Conservation (phyloP, 64 coral and sea anemone species). For the Dendronephthya gigantea region DNA sequence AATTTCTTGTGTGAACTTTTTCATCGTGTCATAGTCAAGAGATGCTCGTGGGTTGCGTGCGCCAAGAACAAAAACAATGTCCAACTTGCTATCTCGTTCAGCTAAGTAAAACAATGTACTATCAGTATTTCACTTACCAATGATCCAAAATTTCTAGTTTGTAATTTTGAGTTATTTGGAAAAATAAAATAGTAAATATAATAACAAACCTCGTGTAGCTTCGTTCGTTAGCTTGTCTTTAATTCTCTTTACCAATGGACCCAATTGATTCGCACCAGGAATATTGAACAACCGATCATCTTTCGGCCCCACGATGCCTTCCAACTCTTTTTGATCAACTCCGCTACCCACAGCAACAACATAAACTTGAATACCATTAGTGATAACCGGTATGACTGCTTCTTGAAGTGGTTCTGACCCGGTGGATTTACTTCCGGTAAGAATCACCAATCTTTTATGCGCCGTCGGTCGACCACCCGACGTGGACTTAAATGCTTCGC, state of each 20-base stretch:
- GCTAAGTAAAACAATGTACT: neutral
- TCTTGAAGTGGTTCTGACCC: neutral
- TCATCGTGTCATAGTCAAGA: neutral
- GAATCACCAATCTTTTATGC: neutral
- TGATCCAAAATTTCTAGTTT: too few relatives aligned
- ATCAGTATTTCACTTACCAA: neutral
- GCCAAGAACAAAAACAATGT: neutral
- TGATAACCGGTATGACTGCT: neutral
- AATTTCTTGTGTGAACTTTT: neutral
- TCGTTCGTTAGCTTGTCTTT: neutral
- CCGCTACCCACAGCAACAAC: neutral
- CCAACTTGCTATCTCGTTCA: neutral
- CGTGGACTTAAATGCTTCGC: neutral
- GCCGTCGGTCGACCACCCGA: neutral
- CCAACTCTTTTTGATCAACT: neutral
- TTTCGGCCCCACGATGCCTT: neutral
- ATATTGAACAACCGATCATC: neutral
- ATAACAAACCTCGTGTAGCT: neutral
- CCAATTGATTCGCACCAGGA: neutral
- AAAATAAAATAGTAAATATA: neutral
- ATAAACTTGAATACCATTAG: neutral
- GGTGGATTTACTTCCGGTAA: slow-evolving; percentile 2
- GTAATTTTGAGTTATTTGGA: neutral
- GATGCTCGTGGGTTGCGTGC: neutral
- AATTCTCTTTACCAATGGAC: neutral